Percentiles rank a stretch among this genome's conserved stretches.
Conservation (phyloP, 2,888 invertebrate genomes). For the Poecilus cupreus region DNA sequence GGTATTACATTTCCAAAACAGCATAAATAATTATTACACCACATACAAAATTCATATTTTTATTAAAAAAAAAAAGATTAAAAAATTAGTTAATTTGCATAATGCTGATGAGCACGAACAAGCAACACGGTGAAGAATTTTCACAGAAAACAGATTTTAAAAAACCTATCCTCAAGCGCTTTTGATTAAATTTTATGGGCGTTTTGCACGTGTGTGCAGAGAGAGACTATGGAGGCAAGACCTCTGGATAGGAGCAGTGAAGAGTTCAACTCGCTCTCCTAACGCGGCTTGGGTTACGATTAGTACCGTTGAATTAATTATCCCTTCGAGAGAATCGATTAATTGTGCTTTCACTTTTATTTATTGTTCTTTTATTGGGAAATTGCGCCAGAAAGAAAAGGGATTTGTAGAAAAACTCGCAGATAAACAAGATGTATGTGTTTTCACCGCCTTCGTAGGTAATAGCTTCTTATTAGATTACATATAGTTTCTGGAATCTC, state of each 20-base stretch:
- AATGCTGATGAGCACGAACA: slow-evolving; percentile 19
- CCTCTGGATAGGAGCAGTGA: neutral
- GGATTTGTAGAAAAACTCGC: slow-evolving; percentile 27
- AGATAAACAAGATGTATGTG: slow-evolving; percentile 31
- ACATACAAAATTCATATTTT: slow-evolving; percentile 36
- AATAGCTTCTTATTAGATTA: slow-evolving; percentile 33
- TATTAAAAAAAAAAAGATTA: slow-evolving; percentile 35
- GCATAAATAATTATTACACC: slow-evolving; percentile 26
- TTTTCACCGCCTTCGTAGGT: neutral
- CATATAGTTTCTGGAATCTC: slow-evolving; percentile 9
- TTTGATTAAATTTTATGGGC: slow-evolving; percentile 21
- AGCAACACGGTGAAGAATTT: slow-evolving; percentile 8
- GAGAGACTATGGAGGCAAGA: neutral
- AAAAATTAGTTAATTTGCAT: slow-evolving; percentile 37
- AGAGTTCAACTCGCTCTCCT: neutral
- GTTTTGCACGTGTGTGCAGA: slow-evolving; percentile 8
- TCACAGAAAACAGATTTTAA: slow-evolving; percentile 27
- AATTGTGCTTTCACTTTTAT: slow-evolving; percentile 43
- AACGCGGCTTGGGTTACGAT: neutral
- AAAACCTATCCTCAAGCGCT: neutral
- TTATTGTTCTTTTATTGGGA: slow-evolving; percentile 34
- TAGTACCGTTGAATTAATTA: slow-evolving; percentile 46
- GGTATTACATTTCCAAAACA: slow-evolving; percentile 26
- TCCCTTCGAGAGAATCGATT: slow-evolving; percentile 45
- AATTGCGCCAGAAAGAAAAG: slow-evolving; percentile 30